Percentiles rank a stretch among this genome's conserved stretches.
Conservation (phyloP, 2,797 vertebrate genomes). For the Pelodytes ibericus region DNA sequence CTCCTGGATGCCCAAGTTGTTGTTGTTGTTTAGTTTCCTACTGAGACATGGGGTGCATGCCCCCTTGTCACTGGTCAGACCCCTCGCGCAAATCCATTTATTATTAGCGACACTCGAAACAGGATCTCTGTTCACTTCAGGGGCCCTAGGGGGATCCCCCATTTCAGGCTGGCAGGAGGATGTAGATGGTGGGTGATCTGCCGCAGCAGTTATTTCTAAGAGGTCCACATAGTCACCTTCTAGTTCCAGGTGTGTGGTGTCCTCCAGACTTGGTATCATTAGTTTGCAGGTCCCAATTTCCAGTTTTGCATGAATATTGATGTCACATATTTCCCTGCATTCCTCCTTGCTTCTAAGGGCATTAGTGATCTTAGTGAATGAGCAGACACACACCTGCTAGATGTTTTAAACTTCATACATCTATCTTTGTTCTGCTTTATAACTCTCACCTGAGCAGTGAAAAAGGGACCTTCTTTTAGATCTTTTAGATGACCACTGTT, state of each 20-base stretch:
- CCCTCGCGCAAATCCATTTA: slow-evolving; percentile 60
- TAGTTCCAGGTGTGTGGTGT: slow-evolving; percentile 72
- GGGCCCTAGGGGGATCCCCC: background rate
- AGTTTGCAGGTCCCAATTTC: slow-evolving; percentile 60
- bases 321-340: no score
- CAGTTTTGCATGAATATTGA: background rate
- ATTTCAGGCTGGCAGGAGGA: background rate
- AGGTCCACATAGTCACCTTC: slow-evolving; percentile 87
- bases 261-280: slow-evolving; percentile 72
- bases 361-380: background rate
- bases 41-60: slow-evolving; percentile 75
- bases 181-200: slow-evolving; percentile 50
- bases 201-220: slow-evolving; percentile 76
- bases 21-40: slow-evolving; percentile 69
- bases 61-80: slow-evolving; percentile 70
- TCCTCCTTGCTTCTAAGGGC: no score
- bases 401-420: no score
- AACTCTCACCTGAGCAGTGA: no score
- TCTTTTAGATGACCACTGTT: no score
- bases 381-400: background rate
- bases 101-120: slow-evolving; percentile 45
- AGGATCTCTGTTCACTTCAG: background rate
- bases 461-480: no score
- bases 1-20: slow-evolving; percentile 64
- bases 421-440: no score